Percentiles rank a stretch among this genome's conserved stretches.
These are phyloP conservation scores for Muntiacus muntjak DNA, from an alignment of 2,113 vertebrate species.

Conservation along the genomic window DNA sequence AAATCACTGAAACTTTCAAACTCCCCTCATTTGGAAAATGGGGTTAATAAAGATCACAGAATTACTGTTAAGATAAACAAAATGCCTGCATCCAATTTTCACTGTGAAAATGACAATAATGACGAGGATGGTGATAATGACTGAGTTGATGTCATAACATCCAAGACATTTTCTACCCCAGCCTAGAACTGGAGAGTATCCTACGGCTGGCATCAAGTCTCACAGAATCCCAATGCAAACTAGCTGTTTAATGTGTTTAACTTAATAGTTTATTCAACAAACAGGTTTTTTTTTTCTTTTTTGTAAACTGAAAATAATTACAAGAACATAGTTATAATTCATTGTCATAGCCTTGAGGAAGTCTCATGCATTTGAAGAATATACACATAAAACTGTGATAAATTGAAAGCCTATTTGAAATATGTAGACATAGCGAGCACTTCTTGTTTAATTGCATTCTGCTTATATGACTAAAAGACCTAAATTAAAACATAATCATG, in stretches of 20 bases:
- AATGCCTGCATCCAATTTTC: background rate
- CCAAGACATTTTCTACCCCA: background rate
- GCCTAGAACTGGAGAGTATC: background rate
- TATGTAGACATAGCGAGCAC: slow-evolving; percentile 46
- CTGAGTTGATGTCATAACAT: background rate
- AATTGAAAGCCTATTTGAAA: slow-evolving; percentile 67
- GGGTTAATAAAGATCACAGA: background rate
- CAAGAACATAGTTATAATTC: slow-evolving; percentile 58
- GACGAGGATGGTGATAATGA: background rate
- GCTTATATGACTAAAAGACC: slow-evolving; percentile 66
- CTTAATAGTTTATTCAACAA: background rate
- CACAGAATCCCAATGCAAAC: background rate
- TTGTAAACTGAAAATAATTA: slow-evolving; percentile 61
- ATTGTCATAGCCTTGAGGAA: slow-evolving; percentile 64
- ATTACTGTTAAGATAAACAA: background rate
- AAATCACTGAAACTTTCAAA: background rate
- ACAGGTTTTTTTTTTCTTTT: background rate
- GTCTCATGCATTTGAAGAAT: slow-evolving; percentile 38
- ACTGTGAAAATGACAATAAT: background rate
- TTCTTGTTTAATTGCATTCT: slow-evolving; percentile 66
- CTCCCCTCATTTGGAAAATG: background rate
- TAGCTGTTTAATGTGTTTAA: slow-evolving; percentile 29
- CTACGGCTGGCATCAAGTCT: background rate
- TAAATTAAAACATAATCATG: slow-evolving; percentile 68
- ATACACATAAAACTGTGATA: slow-evolving; percentile 62